Percentiles rank a stretch among this genome's conserved stretches.
These are phyloP conservation scores for Ophion obscuratus DNA, from an alignment of 2,888 invertebrate genomes.

Conservation along the genomic window DNA sequence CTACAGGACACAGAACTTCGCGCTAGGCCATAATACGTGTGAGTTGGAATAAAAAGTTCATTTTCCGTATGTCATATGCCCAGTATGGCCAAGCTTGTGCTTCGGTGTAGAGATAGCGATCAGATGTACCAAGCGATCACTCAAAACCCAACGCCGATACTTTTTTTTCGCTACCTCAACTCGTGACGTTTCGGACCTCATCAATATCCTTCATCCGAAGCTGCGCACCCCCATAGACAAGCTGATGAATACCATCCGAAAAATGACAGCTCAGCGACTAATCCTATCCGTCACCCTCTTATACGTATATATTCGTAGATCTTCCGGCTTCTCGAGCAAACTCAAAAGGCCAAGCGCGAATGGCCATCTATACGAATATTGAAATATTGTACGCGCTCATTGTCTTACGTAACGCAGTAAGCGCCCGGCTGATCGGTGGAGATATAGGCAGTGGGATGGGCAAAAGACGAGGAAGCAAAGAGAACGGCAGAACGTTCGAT, in stretches of 20 bases:
- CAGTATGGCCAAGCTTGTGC: not conserved
- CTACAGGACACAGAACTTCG: conserved; percentile 5
- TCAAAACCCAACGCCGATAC: conserved; percentile 39
- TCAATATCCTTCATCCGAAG: conserved; percentile 34
- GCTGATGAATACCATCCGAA: conserved; percentile 34
- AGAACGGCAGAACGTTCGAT: conserved; percentile 58
- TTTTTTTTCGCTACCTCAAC: conserved; percentile 37
- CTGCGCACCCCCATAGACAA: conserved; percentile 15
- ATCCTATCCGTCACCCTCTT: not conserved
- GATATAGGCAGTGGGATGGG: conserved; percentile 18
- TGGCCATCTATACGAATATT: conserved; percentile 39
- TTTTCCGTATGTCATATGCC: conserved; percentile 1
- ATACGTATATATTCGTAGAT: conserved; percentile 5
- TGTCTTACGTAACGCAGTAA: conserved; percentile 43
- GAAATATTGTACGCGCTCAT: conserved; percentile 53
- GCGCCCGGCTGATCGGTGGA: conserved; percentile 3
- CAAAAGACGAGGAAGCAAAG: conserved; percentile 43
- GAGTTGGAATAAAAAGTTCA: conserved; percentile 38
- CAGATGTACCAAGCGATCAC: conserved; percentile 23
- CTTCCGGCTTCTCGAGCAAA: conserved; percentile 56
- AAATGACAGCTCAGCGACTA: conserved; percentile 46
- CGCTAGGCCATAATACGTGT: conserved; percentile 25
- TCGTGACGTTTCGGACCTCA: conserved; percentile 11
- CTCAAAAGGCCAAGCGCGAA: conserved; percentile 50
- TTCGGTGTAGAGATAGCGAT: not conserved